A percentile compares a stretch with the other conserved stretches of the same genome.
Conservation (phyloP, 64 coral and sea anemone genomes). For the Pocillopora verrucosa region DNA sequence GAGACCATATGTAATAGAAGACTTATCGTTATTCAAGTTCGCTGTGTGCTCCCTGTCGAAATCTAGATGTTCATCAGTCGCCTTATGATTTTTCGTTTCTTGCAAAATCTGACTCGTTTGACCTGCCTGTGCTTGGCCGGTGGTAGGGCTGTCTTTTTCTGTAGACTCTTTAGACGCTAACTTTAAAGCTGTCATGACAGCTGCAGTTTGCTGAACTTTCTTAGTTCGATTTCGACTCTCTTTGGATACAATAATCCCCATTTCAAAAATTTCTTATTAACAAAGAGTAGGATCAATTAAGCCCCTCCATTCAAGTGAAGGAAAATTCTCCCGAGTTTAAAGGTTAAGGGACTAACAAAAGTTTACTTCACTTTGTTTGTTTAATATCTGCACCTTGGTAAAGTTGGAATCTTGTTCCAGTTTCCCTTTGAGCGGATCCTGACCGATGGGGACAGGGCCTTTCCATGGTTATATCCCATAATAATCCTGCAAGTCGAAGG, state of each 20-base stretch:
- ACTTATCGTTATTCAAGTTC: constrained; percentile 45
- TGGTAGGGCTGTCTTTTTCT: not conserved
- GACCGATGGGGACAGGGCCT: not conserved
- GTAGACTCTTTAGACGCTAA: constrained; percentile 37
- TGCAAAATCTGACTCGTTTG: not conserved
- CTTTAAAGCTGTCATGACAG: constrained; percentile 79
- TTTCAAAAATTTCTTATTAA: not conserved
- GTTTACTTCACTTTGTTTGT: not conserved
- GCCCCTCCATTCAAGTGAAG: not conserved
- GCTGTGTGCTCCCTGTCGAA: not conserved
- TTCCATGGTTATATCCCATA: too few relatives aligned
- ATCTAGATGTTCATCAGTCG: not conserved
- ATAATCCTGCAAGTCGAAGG: not conserved
- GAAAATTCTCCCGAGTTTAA: not conserved
- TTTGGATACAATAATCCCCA: constrained; percentile 87
- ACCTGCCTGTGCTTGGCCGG: not conserved
- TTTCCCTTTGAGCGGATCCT: not conserved
- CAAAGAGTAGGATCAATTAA: not conserved
- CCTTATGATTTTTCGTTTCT: not conserved
- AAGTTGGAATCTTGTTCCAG: not conserved
- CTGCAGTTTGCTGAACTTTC: constrained; percentile 86
- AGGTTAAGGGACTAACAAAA: not conserved
- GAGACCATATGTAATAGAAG: constrained; percentile 74
- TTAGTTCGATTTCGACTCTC: constrained; percentile 63
- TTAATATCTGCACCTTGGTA: not conserved